Base-by-base conservation (phyloP, 2,113 vertebrate genomes). In the Gracilinanus agilis region DNA sequence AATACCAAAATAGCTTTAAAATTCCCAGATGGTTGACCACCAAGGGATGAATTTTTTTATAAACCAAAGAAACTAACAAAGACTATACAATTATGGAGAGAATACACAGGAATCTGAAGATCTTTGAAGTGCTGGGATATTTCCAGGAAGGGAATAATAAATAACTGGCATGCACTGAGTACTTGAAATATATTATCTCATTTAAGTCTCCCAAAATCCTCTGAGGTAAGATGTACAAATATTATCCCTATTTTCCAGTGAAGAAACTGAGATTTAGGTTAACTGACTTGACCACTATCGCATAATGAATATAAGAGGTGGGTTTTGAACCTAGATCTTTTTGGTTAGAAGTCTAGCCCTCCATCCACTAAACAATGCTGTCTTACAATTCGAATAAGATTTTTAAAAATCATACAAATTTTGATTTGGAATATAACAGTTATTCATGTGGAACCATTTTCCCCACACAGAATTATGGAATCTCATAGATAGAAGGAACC, bases 341-440 rank as follows among this genome's bases (percentile, higher is more conserved):
- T 6, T 40, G n/a, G n/a, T 83, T 83, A 6, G 19, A 83, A 40
- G 19, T 83, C 34, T 83, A 83, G 16, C 67, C 58, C 25, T 83
- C 67, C 7, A 29, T 83, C 67, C 67, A 40, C 34, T 83, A 40
- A 83, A 83, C 67, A 19, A 83, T 83, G n/a, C 19, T 40, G 67
- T 34, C 29, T 19, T n/a, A 40, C 67, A 83, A 40, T 83, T 83
- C 40, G 6, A 83, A 83, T 40, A 40, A 83, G 67, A 23, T 83
- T 83, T 83, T 83, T 83, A 2, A 9, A 93, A 94, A 95, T 92
- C 40, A 58, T 44, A 54, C 90, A 92, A 96, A 54, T 44, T 54
- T 96, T 90, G 67, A 34, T 44, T 49, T 93, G 55, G 93, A 95
- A 96, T 88, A 90, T 93, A 55, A 55, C 56, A 44, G 24, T 25